A percentile compares a stretch with the other conserved stretches of the same genome.
phyloP scores from a whole-genome alignment of 2,797 vertebrate genomes.

The Sebastolobus altivelis region DNA sequence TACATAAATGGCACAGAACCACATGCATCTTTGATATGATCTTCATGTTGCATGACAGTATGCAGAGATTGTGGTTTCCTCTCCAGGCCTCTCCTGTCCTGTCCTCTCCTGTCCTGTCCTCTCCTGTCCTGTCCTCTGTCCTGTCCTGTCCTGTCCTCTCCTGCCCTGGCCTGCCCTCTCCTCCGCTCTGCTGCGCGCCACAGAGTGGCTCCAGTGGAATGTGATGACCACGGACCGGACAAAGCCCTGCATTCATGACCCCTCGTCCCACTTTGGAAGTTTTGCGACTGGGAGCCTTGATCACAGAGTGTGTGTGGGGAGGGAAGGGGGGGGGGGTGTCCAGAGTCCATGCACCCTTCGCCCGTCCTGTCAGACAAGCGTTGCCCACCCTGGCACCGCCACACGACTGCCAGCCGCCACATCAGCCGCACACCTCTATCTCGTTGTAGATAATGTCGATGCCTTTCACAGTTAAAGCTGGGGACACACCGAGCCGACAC shows the following conservation, averaged over 20 bases:
- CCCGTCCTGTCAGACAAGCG: constrained; percentile 55
- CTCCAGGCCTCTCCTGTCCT: constrained; percentile 16
- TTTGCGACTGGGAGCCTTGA: constrained; percentile 72
- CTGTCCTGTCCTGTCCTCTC: constrained; percentile 16
- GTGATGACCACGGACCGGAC: constrained; percentile 84
- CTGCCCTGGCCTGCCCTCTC: constrained; percentile 75
- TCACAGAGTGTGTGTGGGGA: constrained; percentile 43
- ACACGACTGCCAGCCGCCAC: no score
- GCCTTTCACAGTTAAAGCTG: no score
- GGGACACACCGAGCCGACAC: no score
- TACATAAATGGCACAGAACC: neutral
- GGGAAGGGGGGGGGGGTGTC: constrained; percentile 1
- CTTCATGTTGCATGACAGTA: neutral
- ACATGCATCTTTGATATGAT: constrained; percentile 15
- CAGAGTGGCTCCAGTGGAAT: constrained; percentile 87
- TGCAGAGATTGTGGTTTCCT: constrained; percentile 35
- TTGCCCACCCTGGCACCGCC: neutral
- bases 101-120: constrained; percentile 11
- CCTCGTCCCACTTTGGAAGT: constrained; percentile 76
- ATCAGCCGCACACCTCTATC: no score
- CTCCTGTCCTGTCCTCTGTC: constrained; percentile 50
- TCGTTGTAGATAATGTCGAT: no score
- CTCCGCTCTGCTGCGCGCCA: constrained; percentile 78
- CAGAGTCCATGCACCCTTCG: constrained; percentile 59
- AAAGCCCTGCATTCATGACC: constrained; percentile 84